Evolutionary conservation across 30 jellyfish, hydroid and myxozoan genomes (phyloP).

Genomic region (Aurelia sp.): DNA sequence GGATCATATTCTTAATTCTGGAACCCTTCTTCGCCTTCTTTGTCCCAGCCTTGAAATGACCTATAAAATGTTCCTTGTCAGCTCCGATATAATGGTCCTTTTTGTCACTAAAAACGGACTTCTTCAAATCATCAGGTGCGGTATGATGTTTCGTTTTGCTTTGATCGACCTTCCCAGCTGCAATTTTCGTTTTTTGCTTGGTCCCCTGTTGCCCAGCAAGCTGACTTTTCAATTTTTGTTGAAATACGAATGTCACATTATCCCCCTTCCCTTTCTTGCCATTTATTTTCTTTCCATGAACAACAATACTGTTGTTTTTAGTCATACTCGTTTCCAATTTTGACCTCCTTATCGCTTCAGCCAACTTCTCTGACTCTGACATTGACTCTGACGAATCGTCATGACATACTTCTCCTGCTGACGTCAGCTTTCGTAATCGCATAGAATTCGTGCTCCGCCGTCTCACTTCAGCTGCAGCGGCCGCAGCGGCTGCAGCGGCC

Average conservation of each 20-base stretch:
- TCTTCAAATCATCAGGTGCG: not conserved
- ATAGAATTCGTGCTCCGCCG: constrained; percentile 71
- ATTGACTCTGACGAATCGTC: constrained; percentile 64
- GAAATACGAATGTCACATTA: not conserved
- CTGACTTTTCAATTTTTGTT: not conserved
- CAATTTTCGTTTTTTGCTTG: not conserved
- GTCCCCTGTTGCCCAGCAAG: not conserved
- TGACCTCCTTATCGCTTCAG: constrained; percentile 63
- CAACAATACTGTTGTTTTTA: not conserved
- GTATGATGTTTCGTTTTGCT: not conserved
- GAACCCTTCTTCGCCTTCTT: constrained; percentile 23
- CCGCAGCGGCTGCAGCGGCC: constrained; percentile 13
- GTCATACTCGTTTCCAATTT: constrained; percentile 56
- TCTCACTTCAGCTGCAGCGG: constrained; percentile 32
- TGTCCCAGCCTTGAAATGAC: constrained; percentile 40
- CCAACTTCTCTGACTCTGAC: constrained; percentile 69
- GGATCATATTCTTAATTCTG: constrained; percentile 1
- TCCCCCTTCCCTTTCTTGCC: not conserved
- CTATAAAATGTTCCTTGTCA: constrained; percentile 10
- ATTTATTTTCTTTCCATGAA: not conserved
- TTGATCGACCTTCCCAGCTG: not conserved
- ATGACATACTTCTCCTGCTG: constrained; percentile 74
- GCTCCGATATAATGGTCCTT: constrained; percentile 21
- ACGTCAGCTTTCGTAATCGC: constrained; percentile 67
- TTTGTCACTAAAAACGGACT: constrained; percentile 3